These are phyloP conservation scores for Micrasema minimum DNA, from an alignment of 1,140 invertebrate genomes.

Conservation along the genomic window DNA sequence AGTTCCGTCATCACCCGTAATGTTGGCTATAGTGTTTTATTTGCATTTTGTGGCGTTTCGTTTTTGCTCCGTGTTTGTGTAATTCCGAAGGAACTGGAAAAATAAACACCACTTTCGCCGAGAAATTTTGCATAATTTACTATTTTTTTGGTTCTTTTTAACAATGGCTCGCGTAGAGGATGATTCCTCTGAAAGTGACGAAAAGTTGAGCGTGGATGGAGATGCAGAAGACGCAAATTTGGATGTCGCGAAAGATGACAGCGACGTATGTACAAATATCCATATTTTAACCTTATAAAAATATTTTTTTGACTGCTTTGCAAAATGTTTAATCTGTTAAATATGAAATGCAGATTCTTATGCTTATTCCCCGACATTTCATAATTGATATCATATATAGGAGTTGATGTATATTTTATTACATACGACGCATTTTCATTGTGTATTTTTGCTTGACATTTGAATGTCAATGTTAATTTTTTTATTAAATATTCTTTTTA, in stretches of 20 bases:
- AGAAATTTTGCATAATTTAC: slow-evolving; percentile 5
- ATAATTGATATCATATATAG: background rate
- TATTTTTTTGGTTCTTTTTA: background rate
- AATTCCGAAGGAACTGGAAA: background rate
- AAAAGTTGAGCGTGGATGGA: slow-evolving; percentile 40
- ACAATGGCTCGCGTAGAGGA: slow-evolving; percentile 41
- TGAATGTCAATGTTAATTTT: slow-evolving; percentile 5
- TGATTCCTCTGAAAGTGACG: slow-evolving; percentile 43
- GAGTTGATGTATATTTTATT: background rate
- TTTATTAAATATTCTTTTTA: background rate
- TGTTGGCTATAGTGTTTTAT: slow-evolving; percentile 6
- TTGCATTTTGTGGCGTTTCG: slow-evolving; percentile 22
- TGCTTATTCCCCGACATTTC: background rate
- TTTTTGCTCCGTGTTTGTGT: slow-evolving; percentile 18
- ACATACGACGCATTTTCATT: slow-evolving; percentile 13
- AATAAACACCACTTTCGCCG: slow-evolving; percentile 12
- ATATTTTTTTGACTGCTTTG: slow-evolving; percentile 21
- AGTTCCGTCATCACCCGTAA: background rate
- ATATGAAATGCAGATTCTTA: background rate
- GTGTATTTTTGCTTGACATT: slow-evolving; percentile 24
- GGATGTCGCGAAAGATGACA: slow-evolving; percentile 42
- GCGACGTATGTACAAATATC: slow-evolving; percentile 38
- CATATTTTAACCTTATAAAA: slow-evolving; percentile 18
- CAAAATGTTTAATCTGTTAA: background rate
- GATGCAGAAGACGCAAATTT: slow-evolving; percentile 38